Base-by-base conservation (phyloP, 2,888 invertebrate genomes). In the Halictus ligatus region DNA sequence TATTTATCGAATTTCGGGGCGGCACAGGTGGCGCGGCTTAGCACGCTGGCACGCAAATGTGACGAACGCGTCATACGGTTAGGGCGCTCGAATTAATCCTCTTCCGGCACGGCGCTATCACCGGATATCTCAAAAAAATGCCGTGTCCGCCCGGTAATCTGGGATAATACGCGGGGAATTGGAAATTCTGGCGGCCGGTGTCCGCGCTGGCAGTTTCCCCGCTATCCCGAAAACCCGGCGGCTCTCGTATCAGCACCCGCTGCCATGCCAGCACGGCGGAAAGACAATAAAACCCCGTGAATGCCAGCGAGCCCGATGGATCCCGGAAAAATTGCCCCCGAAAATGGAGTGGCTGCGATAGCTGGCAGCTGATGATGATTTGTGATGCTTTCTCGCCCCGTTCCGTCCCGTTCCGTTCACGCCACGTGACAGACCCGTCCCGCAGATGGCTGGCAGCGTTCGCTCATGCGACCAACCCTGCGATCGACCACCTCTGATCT, bases 61-160 rank as follows among this genome's bases (percentile, higher is more conserved):
- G 89, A 91, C 88, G 89, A 88, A 89, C 87, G 87, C 89, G 80
- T 92, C 90, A 91, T 89, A 91, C 87, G 85, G 89, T 84, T 85
- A 88, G 88, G 88, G 85, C 85, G 77, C 87, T 89, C 84, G 90
- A 91, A 91, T 91, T 92, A 91, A 92, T 91, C 90, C 88, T 88
- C 83, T 90, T 83, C 84, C 81, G 58, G 50, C 75, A 67, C 74
- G 78, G 48, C 50, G 82, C 54, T 89, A 89, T 89, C 90, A 84
- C 80, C 69, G 83, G 83, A 83, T 81, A 88, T 85, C 75, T 83
- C 46, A 25, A 85, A 90, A 89, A 90, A 88, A 87, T 90, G 86
- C 88, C 79, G 82, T 85, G 87, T 88, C 84, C 81, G 80, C 80
- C 84, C 67, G 84, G 83, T 89, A 89, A 91, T 91, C 89, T 69